phyloP scores from a whole-genome alignment of 2,113 vertebrate genomes.

The Salvelinus alpinus region DNA sequence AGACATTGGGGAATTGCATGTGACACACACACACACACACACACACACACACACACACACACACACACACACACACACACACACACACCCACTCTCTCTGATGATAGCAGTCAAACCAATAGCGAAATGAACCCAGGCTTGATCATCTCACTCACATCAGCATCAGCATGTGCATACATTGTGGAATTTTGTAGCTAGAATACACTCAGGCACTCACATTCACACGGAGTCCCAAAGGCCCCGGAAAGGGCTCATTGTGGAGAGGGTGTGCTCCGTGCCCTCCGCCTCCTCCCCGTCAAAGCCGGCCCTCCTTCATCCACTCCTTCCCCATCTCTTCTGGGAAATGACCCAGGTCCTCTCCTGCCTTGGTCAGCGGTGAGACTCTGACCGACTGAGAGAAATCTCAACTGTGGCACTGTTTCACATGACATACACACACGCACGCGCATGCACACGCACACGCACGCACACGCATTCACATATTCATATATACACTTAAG shows the following conservation, averaged over 20 bases:
- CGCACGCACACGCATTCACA: not conserved
- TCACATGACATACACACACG: not conserved
- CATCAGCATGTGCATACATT: not conserved
- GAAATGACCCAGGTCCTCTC: not conserved
- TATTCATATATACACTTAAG: not conserved
- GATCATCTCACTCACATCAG: not conserved
- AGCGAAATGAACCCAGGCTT: not conserved
- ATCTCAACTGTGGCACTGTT: not conserved
- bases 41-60: not conserved
- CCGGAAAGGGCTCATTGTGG: not conserved
- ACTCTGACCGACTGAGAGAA: not conserved
- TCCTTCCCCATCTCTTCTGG: not conserved
- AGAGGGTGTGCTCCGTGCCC: not conserved
- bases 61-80: not conserved
- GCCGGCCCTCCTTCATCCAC: not conserved
- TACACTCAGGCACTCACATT: not conserved
- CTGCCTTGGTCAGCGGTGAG: slow-evolving; percentile 13
- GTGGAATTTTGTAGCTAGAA: not conserved
- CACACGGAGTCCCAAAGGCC: not conserved
- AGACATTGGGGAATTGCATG: too few species aligned
- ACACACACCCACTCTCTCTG: not conserved
- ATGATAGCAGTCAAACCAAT: not conserved
- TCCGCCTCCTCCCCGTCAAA: not conserved
- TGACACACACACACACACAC: not conserved
- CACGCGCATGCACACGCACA: slow-evolving; percentile 1